Evolutionary conservation across 2,888 invertebrate species (phyloP), one percentile per base, ranked within the genome.

Genomic region (Digitonthophagus gazella): DNA sequence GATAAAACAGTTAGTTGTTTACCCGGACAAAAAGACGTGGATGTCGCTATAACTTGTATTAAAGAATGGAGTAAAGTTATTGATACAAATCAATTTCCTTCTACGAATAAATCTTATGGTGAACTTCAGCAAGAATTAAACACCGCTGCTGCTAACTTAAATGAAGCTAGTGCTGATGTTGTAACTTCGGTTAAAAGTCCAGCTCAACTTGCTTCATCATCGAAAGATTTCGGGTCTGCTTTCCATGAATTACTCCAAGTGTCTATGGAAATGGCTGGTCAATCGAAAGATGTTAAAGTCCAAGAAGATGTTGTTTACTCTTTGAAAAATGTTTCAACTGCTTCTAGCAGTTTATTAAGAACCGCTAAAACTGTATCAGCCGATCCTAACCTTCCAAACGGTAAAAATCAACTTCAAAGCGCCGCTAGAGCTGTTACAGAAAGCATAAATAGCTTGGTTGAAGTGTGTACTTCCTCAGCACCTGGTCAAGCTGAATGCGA

Each of bases 401-500:
- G 95, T 0, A 94, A 93, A 84, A 97, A 96, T 82, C 91, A 95
- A 75, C 85, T 97, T 28, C 91, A 93, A 2, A 91, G 92, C 5
- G 96, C 96, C 44, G 96, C 95, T 0, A 87, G 96, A 68, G 92
- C 92, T 5, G 96, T 97, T 61, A 97, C 95, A 0, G 97, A 97
- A 75, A 93, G 92, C 81, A 95, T 98, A 74, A 98, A 97, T 81
- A 89, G 92, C 75, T 85, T 98, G 71, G 93, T 97, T 2, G 92
- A 93, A 81, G 91, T 93, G 3, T 93, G 92, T 80, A 95, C 95
- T 0, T 91, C 91, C 44, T 94, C 95, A 0, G 95, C 96, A 0
- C 97, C 98, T 0, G 97, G 98, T 0, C 97, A 97, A 84, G 95
- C 94, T 81, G 98, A 98, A 80, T 98, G 98, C 83, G 96, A 96